Evolutionary conservation across 1,140 invertebrate species (phyloP).

Genomic region (Alviniconcha marisindica): DNA sequence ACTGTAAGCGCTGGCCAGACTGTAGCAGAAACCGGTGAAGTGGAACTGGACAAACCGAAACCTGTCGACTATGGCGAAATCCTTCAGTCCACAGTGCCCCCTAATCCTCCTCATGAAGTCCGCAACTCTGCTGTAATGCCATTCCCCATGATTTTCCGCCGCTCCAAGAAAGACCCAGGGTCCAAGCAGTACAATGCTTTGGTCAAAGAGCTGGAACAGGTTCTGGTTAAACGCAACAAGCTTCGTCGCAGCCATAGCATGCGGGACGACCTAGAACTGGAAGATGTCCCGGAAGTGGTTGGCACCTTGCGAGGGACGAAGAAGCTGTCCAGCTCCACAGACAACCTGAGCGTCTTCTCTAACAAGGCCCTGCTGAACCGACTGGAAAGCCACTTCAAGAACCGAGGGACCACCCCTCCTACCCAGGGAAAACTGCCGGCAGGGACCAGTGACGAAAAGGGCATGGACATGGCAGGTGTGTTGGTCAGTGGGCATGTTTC

Average conservation of each 20-base stretch:
- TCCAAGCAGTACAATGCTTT: slow-evolving; percentile 66
- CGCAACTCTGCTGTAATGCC: slow-evolving; percentile 14
- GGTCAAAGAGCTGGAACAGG: slow-evolving; percentile 61
- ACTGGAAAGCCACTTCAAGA: slow-evolving; percentile 63
- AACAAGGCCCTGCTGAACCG: slow-evolving; percentile 63
- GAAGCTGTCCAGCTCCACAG: slow-evolving; percentile 44
- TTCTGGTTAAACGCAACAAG: slow-evolving; percentile 51
- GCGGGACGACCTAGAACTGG: slow-evolving; percentile 32
- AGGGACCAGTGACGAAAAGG: not conserved
- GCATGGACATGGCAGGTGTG: too few relatives aligned
- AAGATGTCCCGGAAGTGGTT: not conserved
- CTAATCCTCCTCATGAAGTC: not conserved
- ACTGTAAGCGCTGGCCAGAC: not conserved
- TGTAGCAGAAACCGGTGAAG: not conserved
- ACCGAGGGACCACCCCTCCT: not conserved
- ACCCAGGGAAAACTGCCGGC: not conserved
- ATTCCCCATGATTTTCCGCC: slow-evolving; percentile 64
- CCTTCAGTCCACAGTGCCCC: not conserved
- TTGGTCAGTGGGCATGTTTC: too few relatives aligned
- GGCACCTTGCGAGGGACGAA: slow-evolving; percentile 33
- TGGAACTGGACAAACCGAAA: not conserved
- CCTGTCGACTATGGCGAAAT: not conserved
- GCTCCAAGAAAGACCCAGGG: slow-evolving; percentile 66
- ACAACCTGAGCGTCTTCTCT: slow-evolving; percentile 59
- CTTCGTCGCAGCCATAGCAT: slow-evolving; percentile 37